Percentiles rank a stretch among this genome's conserved stretches.
Evolutionary conservation across 1,140 invertebrate genomes (phyloP).

Genomic region (Papilio polyxenes): DNA sequence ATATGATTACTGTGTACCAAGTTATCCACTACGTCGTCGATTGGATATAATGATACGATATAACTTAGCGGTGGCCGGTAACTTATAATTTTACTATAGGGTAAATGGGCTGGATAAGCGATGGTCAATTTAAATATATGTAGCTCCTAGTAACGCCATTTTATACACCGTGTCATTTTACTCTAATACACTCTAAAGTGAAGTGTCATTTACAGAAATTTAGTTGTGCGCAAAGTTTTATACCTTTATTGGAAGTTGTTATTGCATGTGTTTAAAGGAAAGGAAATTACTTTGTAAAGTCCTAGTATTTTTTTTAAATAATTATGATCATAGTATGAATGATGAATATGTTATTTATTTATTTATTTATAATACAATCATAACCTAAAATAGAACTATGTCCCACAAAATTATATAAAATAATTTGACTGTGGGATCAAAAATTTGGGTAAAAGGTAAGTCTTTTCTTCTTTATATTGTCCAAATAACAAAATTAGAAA

Average conservation of each 20-base stretch:
- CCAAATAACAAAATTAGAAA: too few relatives aligned
- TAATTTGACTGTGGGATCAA: too few relatives aligned
- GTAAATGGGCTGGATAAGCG: slow-evolving; percentile 19
- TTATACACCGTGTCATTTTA: slow-evolving; percentile 21
- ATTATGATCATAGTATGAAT: too few relatives aligned
- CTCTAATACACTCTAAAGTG: not conserved
- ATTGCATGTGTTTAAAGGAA: too few relatives aligned
- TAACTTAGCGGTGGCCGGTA: not conserved
- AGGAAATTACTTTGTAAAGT: too few relatives aligned
- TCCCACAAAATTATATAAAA: too few relatives aligned
- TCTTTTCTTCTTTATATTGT: too few relatives aligned
- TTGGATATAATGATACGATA: slow-evolving; percentile 19
- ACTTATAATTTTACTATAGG: slow-evolving; percentile 29
- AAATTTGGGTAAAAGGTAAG: too few relatives aligned
- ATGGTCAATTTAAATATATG: slow-evolving; percentile 23
- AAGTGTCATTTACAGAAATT: not conserved
- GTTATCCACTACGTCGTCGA: slow-evolving; percentile 10
- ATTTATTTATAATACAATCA: too few relatives aligned
- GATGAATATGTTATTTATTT: too few relatives aligned
- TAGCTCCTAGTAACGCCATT: not conserved
- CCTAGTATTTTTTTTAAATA: too few relatives aligned
- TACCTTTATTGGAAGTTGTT: not conserved
- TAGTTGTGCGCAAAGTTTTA: not conserved
- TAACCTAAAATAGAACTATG: too few relatives aligned
- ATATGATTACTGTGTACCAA: slow-evolving; percentile 46